These are phyloP conservation scores for Lepidurus apus DNA, from an alignment of 1,140 invertebrate species.

Conservation along the genomic window DNA sequence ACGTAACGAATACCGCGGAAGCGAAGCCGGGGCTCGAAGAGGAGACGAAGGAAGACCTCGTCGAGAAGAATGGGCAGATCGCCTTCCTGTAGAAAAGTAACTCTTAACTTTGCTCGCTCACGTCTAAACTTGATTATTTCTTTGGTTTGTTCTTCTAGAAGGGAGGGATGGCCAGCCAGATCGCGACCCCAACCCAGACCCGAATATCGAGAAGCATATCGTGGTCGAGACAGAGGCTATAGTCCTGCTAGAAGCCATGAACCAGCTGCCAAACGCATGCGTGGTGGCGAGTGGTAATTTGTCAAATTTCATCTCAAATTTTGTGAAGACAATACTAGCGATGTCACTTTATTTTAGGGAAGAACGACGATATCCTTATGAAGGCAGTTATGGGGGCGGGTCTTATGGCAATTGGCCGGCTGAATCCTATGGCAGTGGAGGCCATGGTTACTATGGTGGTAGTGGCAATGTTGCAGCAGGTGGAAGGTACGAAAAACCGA, in stretches of 20 bases:
- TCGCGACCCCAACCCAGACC: slow-evolving; percentile 41
- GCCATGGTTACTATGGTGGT: slow-evolving; percentile 11
- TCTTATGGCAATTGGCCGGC: slow-evolving; percentile 37
- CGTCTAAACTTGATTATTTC: neutral
- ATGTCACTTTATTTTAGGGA: slow-evolving; percentile 39
- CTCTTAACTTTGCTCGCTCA: neutral
- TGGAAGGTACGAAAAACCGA: slow-evolving; percentile 31
- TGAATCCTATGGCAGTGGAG: slow-evolving; percentile 7
- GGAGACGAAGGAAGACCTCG: slow-evolving; percentile 51
- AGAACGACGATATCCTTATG: slow-evolving; percentile 41
- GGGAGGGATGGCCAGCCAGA: slow-evolving; percentile 28
- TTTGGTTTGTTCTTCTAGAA: slow-evolving; percentile 2
- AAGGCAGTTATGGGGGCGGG: slow-evolving; percentile 41
- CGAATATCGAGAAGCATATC: slow-evolving; percentile 64
- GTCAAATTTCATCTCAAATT: neutral
- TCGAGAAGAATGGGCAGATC: slow-evolving; percentile 70
- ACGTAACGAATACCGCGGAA: slow-evolving; percentile 65
- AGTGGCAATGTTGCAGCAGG: slow-evolving; percentile 26
- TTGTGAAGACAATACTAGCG: neutral
- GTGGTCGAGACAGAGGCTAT: slow-evolving; percentile 58
- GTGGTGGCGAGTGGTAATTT: slow-evolving; percentile 60
- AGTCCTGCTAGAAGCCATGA: slow-evolving; percentile 70
- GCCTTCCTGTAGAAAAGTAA: slow-evolving; percentile 40
- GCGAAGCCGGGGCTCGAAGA: slow-evolving; percentile 55
- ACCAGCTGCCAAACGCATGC: slow-evolving; percentile 71